Conservation (phyloP, 2,888 invertebrate genomes). For the Quadroppia sp. region DNA sequence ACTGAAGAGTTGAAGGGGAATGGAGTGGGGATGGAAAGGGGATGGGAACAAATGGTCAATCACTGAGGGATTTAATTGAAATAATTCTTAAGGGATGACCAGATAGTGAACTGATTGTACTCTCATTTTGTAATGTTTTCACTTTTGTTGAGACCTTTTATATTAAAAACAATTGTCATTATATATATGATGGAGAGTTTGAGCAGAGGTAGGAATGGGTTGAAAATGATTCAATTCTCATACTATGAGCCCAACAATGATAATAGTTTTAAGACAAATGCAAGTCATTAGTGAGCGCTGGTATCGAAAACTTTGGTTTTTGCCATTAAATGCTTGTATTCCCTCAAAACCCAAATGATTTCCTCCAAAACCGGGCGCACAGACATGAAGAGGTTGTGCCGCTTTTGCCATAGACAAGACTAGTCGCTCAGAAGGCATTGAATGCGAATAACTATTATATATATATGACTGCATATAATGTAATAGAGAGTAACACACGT, state of each 20-base stretch:
- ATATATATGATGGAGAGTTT: not conserved
- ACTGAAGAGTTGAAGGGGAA: too few relatives aligned
- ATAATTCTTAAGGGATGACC: slow-evolving; percentile 2
- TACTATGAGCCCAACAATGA: not conserved
- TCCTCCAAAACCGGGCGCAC: slow-evolving; percentile 14
- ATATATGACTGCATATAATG: slow-evolving; percentile 14
- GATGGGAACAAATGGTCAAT: slow-evolving; percentile 1
- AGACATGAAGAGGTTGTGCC: slow-evolving; percentile 7
- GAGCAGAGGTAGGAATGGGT: not conserved
- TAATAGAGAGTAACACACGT: slow-evolving; percentile 30
- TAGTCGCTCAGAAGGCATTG: slow-evolving; percentile 2
- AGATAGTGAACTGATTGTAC: not conserved
- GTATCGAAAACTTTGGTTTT: not conserved
- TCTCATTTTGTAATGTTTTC: not conserved
- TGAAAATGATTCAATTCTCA: not conserved
- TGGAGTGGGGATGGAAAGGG: too few relatives aligned
- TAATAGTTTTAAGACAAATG: slow-evolving; percentile 29
- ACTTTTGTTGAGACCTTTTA: not conserved
- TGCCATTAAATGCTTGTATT: not conserved
- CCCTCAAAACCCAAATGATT: not conserved
- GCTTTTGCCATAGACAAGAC: slow-evolving; percentile 4
- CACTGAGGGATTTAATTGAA: not conserved
- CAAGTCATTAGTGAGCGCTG: slow-evolving; percentile 6
- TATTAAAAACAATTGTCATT: slow-evolving; percentile 7
- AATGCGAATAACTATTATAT: slow-evolving; percentile 10